Conservation (phyloP, 1,140 invertebrate genomes). For the Drosophila obscura region DNA sequence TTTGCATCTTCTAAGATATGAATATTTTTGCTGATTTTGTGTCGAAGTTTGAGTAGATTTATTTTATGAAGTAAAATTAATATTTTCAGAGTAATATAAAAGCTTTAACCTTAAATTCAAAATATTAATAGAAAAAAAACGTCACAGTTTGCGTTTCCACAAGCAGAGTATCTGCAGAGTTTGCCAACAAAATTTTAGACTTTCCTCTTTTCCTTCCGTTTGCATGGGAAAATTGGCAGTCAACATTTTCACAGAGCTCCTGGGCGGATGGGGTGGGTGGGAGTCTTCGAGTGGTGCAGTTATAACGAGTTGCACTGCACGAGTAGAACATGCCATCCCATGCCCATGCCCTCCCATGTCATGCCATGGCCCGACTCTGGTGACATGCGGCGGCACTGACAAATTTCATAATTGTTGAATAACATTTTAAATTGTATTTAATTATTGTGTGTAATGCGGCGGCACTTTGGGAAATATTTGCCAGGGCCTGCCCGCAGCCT, state of each 20-base stretch:
- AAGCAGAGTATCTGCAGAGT: conserved; percentile 25
- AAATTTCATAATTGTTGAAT: conserved; percentile 61
- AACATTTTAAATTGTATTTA: conserved; percentile 57
- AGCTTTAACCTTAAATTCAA: too few species aligned
- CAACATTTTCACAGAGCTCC: conserved; percentile 43
- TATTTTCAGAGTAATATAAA: too few species aligned
- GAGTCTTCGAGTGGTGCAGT: conserved; percentile 38
- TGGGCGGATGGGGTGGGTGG: neutral
- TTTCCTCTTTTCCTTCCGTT: conserved; percentile 2
- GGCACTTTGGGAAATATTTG: conserved; percentile 22
- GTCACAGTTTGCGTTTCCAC: neutral
- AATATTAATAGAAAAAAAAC: too few species aligned
- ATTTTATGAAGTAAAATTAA: too few species aligned
- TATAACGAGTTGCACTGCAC: conserved; percentile 29
- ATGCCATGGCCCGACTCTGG: neutral
- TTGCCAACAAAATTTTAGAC: neutral
- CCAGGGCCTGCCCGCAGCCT: conserved; percentile 9
- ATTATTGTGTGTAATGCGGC: conserved; percentile 44
- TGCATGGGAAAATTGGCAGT: conserved; percentile 24
- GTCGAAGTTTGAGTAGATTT: too few species aligned
- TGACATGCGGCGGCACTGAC: conserved; percentile 40
- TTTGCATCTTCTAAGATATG: too few species aligned
- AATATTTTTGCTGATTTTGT: too few species aligned
- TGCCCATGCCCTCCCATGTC: too few species aligned
- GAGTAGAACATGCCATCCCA: conserved; percentile 22